These are phyloP conservation scores for Bombyx huttoni DNA, from an alignment of 2,888 invertebrate species.

Conservation along the genomic window DNA sequence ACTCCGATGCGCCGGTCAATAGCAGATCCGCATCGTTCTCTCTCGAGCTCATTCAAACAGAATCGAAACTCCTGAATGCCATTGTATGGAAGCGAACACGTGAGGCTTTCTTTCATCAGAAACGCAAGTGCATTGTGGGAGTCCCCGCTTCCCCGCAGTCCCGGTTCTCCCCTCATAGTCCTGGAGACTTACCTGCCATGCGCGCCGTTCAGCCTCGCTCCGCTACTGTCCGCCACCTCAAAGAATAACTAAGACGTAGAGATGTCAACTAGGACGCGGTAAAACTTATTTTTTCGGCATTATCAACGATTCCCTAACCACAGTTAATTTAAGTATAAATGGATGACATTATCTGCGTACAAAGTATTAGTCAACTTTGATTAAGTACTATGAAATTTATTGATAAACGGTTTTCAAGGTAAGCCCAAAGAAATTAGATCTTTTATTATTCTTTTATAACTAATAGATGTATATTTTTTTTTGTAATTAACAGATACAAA, in stretches of 20 bases:
- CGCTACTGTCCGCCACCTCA: constrained; percentile 35
- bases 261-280: not conserved
- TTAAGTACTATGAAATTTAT: no score
- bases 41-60: not conserved
- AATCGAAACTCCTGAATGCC: not conserved
- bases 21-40: not conserved
- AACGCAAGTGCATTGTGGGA: constrained; percentile 43
- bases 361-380: no score
- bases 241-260: constrained; percentile 13
- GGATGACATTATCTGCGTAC: no score
- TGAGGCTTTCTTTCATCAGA: not conserved
- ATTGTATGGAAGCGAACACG: not conserved
- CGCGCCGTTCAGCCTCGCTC: constrained; percentile 15
- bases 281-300: not conserved
- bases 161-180: constrained; percentile 14
- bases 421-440: no score
- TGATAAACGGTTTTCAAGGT: no score
- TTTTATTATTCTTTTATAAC: no score
- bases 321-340: no score
- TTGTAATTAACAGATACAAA: no score
- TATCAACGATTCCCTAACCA: no score
- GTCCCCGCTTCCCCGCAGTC: constrained; percentile 9
- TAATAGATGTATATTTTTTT: no score
- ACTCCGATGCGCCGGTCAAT: not conserved
- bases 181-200: constrained; percentile 56